Evolutionary conservation across 2,888 invertebrate genomes (phyloP).

Genomic region (Hypomecis atomaria): DNA sequence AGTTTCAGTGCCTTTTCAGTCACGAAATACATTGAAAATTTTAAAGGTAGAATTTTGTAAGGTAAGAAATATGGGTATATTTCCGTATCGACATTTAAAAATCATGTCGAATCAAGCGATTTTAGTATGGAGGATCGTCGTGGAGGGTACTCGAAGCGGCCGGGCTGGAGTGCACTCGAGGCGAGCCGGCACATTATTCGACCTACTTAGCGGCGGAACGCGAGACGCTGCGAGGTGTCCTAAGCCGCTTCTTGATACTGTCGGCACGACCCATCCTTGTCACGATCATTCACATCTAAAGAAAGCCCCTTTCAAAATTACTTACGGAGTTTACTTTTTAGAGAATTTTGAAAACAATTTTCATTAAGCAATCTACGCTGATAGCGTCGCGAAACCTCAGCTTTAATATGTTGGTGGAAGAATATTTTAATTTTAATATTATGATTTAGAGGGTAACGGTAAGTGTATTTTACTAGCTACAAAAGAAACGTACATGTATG

Average conservation of each 20-base stretch:
- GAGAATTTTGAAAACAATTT: not conserved
- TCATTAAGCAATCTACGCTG: not conserved
- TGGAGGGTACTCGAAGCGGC: constrained; percentile 62
- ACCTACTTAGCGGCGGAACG: constrained; percentile 77
- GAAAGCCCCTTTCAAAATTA: constrained; percentile 16
- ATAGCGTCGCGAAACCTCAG: not conserved
- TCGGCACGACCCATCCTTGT: constrained; percentile 48
- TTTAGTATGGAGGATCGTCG: constrained; percentile 72
- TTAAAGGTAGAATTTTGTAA: constrained; percentile 29
- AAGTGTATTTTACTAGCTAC: too few species aligned
- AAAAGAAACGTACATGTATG: too few species aligned
- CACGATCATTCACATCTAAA: constrained; percentile 17
- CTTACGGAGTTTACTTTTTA: constrained; percentile 1
- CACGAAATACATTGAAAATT: constrained; percentile 44
- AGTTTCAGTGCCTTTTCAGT: constrained; percentile 39
- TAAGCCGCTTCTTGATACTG: constrained; percentile 62
- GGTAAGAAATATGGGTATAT: constrained; percentile 38
- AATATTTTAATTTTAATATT: too few species aligned
- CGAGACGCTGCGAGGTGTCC: constrained; percentile 67
- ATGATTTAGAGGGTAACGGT: too few species aligned
- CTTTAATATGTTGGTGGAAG: too few species aligned
- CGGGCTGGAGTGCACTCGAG: constrained; percentile 72
- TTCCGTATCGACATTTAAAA: constrained; percentile 79
- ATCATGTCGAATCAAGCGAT: constrained; percentile 84
- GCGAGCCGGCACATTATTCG: constrained; percentile 79